These are phyloP conservation scores for Limnephilus rhombicus DNA, from an alignment of 2,888 invertebrate genomes.

Conservation along the genomic window DNA sequence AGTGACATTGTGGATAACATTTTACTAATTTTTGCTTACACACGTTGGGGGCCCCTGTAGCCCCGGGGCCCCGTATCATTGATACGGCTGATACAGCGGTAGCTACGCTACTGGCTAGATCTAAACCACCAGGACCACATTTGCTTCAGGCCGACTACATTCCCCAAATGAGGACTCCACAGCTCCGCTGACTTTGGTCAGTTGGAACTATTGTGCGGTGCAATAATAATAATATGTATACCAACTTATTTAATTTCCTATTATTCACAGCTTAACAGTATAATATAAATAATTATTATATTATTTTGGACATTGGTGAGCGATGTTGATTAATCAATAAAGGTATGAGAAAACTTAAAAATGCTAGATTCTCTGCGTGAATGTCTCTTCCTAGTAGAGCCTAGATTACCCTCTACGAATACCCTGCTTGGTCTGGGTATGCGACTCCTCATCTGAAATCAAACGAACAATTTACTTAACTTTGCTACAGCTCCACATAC, in stretches of 20 bases:
- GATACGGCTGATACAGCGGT: too few species aligned
- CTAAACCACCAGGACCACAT: too few species aligned
- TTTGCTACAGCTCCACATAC: background rate
- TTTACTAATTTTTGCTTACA: too few species aligned
- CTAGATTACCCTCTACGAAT: background rate
- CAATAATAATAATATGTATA: background rate
- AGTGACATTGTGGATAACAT: too few species aligned
- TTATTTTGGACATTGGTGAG: background rate
- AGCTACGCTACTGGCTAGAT: too few species aligned
- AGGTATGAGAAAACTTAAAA: background rate
- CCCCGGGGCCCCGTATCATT: too few species aligned
- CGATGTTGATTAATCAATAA: background rate
- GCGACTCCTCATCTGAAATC: background rate
- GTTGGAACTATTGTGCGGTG: background rate
- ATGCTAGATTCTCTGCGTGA: background rate
- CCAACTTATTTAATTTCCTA: background rate
- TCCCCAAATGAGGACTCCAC: too few species aligned
- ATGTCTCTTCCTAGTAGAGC: background rate
- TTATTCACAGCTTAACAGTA: background rate
- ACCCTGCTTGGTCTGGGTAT: background rate
- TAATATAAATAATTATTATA: background rate
- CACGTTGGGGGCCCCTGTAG: too few species aligned
- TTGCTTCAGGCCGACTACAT: too few species aligned
- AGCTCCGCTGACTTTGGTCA: too few species aligned
- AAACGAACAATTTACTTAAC: background rate